These are phyloP conservation scores for Dryobota labecula DNA, from an alignment of 2,888 invertebrate species.

Conservation along the genomic window DNA sequence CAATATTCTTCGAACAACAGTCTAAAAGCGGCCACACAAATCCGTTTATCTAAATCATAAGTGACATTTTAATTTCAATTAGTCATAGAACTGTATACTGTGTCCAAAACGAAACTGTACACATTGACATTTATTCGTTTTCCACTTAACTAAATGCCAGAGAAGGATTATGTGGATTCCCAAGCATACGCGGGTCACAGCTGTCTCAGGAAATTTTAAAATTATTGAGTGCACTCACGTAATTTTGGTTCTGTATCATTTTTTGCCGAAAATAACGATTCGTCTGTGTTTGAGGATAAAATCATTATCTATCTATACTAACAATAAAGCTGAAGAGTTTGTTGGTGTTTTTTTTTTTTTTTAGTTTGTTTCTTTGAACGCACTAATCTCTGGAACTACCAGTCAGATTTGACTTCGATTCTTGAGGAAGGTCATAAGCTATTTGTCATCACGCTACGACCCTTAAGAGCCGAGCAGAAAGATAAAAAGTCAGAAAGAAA, in stretches of 20 bases:
- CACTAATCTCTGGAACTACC: no score
- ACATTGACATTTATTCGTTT: constrained; percentile 78
- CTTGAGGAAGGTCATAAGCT: no score
- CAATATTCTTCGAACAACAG: constrained; percentile 42
- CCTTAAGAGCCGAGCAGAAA: no score
- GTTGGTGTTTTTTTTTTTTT: no score
- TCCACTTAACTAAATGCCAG: constrained; percentile 83
- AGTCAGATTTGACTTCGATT: no score
- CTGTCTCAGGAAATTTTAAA: constrained; percentile 67
- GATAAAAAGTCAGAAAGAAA: no score
- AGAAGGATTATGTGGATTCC: constrained; percentile 79
- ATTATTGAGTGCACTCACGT: constrained; percentile 55
- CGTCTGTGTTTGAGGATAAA: constrained; percentile 12
- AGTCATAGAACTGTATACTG: constrained; percentile 75
- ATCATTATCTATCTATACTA: no score
- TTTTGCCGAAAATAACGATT: constrained; percentile 45
- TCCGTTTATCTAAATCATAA: constrained; percentile 81
- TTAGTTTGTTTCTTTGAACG: no score
- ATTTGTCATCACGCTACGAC: no score
- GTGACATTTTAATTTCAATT: constrained; percentile 83
- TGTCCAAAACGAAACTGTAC: constrained; percentile 64
- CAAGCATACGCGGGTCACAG: constrained; percentile 68
- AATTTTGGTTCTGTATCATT: constrained; percentile 23
- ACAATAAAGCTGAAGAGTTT: no score
- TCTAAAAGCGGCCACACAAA: constrained; percentile 61